Percentiles rank a stretch among this genome's conserved stretches.
These are phyloP conservation scores for Caretta caretta DNA, from an alignment of 2,113 vertebrate species.

Conservation along the genomic window DNA sequence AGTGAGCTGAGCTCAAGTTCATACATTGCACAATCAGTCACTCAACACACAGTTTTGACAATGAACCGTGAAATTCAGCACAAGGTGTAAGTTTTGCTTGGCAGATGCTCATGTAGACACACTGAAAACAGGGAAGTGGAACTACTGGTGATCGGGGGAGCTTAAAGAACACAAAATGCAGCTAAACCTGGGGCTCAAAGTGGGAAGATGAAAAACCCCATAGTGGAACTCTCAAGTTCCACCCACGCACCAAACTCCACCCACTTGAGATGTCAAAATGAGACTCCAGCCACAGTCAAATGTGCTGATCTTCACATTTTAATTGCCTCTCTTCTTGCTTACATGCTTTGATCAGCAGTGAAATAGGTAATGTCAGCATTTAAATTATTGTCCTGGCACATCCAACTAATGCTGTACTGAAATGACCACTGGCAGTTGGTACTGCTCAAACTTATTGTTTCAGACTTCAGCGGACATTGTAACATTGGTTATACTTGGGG, in stretches of 20 bases:
- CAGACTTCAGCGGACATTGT: background rate
- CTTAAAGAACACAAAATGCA: background rate
- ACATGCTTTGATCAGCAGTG: background rate
- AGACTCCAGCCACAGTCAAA: background rate
- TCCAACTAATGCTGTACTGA: background rate
- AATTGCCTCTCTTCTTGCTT: background rate
- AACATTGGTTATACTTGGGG: background rate
- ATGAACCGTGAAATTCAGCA: background rate
- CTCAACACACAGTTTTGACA: no score
- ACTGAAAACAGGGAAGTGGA: background rate
- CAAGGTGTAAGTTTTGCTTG: background rate
- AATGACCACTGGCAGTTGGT: background rate
- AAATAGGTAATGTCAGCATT: background rate
- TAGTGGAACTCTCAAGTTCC: background rate
- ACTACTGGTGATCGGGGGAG: rapidly evolving
- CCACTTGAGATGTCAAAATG: background rate
- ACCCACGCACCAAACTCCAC: background rate
- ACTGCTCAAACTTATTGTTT: background rate
- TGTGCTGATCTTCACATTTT: background rate
- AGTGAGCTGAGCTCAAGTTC: slow-evolving; percentile 6
- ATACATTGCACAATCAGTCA: background rate
- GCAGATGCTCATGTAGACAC: background rate
- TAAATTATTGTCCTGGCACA: background rate
- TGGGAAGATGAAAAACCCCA: background rate
- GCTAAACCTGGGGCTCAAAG: background rate